Evolutionary conservation across 2,888 invertebrate genomes (phyloP).

Genomic region (Tridacna crocea): DNA sequence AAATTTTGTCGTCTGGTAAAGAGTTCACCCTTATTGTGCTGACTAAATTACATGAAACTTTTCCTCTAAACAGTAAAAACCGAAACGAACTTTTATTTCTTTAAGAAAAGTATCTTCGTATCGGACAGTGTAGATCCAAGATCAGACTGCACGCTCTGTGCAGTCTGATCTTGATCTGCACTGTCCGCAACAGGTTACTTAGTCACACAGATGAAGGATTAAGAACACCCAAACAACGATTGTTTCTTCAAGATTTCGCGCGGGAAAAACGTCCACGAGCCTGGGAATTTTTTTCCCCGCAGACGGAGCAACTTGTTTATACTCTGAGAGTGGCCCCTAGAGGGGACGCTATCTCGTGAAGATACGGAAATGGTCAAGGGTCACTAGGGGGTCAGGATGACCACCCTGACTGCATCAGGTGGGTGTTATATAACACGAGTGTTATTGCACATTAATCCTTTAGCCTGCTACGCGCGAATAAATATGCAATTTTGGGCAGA

Average conservation of each 20-base stretch:
- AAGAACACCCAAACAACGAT: background rate
- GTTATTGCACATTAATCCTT: background rate
- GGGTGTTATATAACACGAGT: conserved; percentile 1
- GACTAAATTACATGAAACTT: too few species aligned
- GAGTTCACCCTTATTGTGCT: background rate
- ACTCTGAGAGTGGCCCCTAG: conserved; percentile 6
- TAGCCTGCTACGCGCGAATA: too few species aligned
- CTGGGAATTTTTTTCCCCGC: conserved; percentile 12
- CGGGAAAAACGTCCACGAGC: conserved; percentile 14
- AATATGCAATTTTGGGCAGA: too few species aligned
- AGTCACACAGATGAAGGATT: too few species aligned
- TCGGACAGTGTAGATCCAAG: too few species aligned
- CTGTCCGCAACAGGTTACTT: too few species aligned
- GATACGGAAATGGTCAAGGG: conserved; percentile 22
- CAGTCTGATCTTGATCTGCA: too few species aligned
- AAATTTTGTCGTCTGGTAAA: background rate
- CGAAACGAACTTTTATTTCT: too few species aligned
- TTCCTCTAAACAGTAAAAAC: too few species aligned
- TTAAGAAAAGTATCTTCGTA: too few species aligned
- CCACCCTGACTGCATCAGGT: conserved; percentile 12
- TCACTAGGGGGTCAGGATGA: conserved; percentile 16
- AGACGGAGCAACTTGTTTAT: conserved; percentile 24
- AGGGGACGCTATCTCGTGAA: conserved; percentile 19
- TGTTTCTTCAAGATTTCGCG: background rate
- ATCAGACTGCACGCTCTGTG: too few species aligned